Percentiles rank a stretch among this genome's conserved stretches.
phyloP scores from a whole-genome alignment of 2,797 vertebrate species.

The Halcyon chelicuti region DNA sequence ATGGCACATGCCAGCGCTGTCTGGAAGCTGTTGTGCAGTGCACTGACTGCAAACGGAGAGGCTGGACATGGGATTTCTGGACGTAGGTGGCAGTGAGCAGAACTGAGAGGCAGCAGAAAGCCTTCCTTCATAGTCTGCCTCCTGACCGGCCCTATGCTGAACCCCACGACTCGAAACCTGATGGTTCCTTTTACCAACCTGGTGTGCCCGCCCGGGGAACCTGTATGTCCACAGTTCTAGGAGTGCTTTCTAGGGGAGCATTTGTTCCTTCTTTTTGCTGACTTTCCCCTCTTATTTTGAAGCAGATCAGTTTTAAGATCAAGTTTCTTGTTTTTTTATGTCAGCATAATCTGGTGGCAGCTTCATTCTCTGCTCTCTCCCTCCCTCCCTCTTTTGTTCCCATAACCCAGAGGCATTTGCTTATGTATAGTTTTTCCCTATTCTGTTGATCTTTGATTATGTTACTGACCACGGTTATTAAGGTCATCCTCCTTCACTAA shows the following conservation, averaged over 20 bases:
- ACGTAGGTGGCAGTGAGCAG: neutral
- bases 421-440: neutral
- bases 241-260: rapidly evolving
- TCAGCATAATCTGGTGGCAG: neutral
- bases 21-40: neutral
- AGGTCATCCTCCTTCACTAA: neutral
- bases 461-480: neutral
- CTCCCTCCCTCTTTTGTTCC: neutral
- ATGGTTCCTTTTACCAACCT: neutral
- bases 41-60: neutral
- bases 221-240: neutral
- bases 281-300: neutral
- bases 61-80: neutral
- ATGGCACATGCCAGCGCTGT: neutral
- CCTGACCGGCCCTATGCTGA: neutral
- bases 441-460: neutral
- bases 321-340: neutral
- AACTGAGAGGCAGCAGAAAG: neutral
- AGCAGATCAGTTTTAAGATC: neutral
- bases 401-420: neutral
- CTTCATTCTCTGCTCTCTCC: neutral
- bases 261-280: neutral
- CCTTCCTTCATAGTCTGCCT: neutral
- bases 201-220: neutral
- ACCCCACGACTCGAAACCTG: neutral